Evolutionary conservation across 2,888 invertebrate species (phyloP), one percentile per base, ranked within the genome.

Genomic region (Cryptophagus acutangulus): DNA sequence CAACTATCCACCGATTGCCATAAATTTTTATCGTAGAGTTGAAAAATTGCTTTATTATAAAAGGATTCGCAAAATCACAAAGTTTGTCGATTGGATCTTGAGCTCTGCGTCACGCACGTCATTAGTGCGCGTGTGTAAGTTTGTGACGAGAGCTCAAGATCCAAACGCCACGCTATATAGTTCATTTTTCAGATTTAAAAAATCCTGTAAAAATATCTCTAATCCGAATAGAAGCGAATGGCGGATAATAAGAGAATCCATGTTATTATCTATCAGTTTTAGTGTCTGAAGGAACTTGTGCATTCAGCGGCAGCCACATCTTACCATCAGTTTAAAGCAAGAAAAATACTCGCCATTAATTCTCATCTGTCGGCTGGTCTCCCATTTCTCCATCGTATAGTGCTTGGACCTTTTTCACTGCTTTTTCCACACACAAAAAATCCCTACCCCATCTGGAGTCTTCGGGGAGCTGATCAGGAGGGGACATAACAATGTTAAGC

Each of bases 281-380:
- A 49, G 45, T 46, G 49, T 50, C 48, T 43, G 39, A 42, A 37
- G n/a, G n/a, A 44, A 40, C 41, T 48, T 54, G 40, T 39, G 57
- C 54, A 63, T 61, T 59, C 61, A 49, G 54, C 46, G 49, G 55
- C 50, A 49, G 57, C 60, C 61, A 57, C 61, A 61, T 62, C 63
- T 60, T 55, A 61, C 59, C 63, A 64, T 63, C 63, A 63, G 58
- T 62, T 65, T 65, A 65, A 62, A 65, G 63, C 61, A 66, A 63
- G 66, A 67, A 65, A 65, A 66, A 67, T 66, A 58, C 61, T 52
- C 58, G 45, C 60, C 64, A 66, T 67, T 66, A 66, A 66, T 67
- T 63, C 60, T 66, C 62, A 64, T 65, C 62, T 65, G 65, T 65
- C 64, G 51, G 42, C 41, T 39, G 36, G 36, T 33, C 33, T 43